A percentile compares a stretch with the other conserved stretches of the same genome.
phyloP scores from a whole-genome alignment of 2,888 invertebrate genomes.

The Melinopterus prodromus region DNA sequence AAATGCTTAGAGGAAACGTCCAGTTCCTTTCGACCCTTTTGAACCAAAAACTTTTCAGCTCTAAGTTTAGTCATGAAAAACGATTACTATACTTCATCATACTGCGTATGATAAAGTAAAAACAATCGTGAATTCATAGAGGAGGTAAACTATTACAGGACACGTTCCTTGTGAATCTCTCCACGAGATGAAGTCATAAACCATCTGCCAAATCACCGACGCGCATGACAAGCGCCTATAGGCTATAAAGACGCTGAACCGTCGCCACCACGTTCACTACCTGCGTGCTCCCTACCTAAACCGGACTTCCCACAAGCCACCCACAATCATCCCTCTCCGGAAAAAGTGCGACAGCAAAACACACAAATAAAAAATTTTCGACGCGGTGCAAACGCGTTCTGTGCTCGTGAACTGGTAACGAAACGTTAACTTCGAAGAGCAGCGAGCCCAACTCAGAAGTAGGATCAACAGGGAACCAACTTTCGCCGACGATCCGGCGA shows the following conservation, averaged over 20 bases:
- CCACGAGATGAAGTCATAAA: conserved; percentile 39
- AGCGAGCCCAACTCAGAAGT: neutral
- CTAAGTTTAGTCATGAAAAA: too few relatives aligned
- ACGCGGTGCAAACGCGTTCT: neutral
- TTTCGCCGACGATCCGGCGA: conserved; percentile 6
- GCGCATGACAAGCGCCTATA: conserved; percentile 45
- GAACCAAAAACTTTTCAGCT: too few relatives aligned
- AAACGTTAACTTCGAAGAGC: neutral
- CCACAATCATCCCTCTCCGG: conserved; percentile 9
- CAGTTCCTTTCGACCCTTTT: too few relatives aligned
- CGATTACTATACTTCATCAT: too few relatives aligned
- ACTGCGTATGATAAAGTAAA: too few relatives aligned
- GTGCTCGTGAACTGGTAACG: neutral
- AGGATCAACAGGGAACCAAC: neutral
- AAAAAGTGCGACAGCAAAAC: neutral
- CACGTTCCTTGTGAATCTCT: neutral
- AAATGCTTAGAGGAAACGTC: too few relatives aligned
- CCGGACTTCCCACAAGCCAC: conserved; percentile 32
- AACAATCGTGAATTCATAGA: neutral
- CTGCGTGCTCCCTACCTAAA: conserved; percentile 42
- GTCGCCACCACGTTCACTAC: conserved; percentile 46
- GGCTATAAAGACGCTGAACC: conserved; percentile 44
- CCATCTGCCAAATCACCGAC: conserved; percentile 39
- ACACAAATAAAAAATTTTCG: neutral
- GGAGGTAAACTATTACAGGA: too few relatives aligned